Conservation (phyloP, 1,140 invertebrate genomes). For the Ericerus pela region DNA sequence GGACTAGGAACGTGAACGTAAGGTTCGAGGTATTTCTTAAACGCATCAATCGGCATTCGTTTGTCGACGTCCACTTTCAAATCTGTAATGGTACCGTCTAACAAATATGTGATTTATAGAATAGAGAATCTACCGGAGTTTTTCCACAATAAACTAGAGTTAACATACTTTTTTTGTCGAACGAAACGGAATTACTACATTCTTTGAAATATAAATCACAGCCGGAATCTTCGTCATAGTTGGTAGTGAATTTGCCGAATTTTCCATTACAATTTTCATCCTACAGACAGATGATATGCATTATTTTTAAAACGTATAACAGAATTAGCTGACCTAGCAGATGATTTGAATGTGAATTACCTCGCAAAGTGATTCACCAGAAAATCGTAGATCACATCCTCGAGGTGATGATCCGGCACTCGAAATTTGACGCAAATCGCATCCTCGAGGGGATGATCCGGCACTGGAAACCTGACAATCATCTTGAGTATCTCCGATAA, state of each 20-base stretch:
- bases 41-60: not conserved
- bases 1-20: not conserved
- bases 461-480: not conserved
- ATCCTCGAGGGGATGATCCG: not conserved
- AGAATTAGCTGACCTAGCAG: too few species aligned
- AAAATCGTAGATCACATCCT: not conserved
- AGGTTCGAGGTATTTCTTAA: not conserved
- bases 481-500: not conserved
- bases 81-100: not conserved
- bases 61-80: not conserved
- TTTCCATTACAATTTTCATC: not conserved
- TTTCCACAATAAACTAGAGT: too few species aligned
- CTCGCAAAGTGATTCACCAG: too few species aligned
- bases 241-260: not conserved
- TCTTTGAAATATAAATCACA: slow-evolving; percentile 2
- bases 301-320: not conserved
- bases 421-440: not conserved
- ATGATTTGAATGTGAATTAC: too few species aligned
- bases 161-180: not conserved
- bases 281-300: not conserved
- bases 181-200: not conserved
- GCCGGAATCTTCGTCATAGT: not conserved
- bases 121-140: not conserved
- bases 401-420: not conserved
- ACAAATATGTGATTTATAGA: too few species aligned